phyloP scores from a whole-genome alignment of 2,797 vertebrate species.

The Sebastes baramenuke region DNA sequence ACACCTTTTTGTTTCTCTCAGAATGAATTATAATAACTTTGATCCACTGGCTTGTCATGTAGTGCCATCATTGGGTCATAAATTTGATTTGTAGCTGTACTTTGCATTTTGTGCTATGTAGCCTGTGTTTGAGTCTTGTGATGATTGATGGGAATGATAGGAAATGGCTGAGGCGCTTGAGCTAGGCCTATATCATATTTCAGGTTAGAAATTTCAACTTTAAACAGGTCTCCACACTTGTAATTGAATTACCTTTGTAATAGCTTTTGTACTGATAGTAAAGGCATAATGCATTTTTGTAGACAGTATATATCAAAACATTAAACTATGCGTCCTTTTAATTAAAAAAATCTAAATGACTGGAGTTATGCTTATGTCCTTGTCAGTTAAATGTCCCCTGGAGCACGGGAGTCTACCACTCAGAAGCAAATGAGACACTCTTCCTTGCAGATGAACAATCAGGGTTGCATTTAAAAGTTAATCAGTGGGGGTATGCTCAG shows the following conservation, averaged over 20 bases:
- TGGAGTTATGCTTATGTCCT: not conserved
- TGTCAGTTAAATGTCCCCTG: constrained; percentile 1
- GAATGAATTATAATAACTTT: too few relatives aligned
- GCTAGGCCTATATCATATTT: not conserved
- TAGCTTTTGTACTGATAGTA: not conserved
- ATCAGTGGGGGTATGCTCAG: constrained; percentile 13
- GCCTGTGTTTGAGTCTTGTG: not conserved
- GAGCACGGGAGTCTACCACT: not conserved
- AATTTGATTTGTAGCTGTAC: too few relatives aligned
- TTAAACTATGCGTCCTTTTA: not conserved
- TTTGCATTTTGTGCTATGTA: too few relatives aligned
- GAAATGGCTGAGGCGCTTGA: not conserved
- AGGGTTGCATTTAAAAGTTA: constrained; percentile 18
- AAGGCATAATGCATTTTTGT: not conserved
- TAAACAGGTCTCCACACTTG: not conserved
- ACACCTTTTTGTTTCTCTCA: too few relatives aligned
- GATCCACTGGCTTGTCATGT: too few relatives aligned
- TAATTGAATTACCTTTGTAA: not conserved
- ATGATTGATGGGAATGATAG: not conserved
- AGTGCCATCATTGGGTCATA: too few relatives aligned
- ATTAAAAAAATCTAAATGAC: not conserved
- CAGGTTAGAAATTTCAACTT: not conserved
- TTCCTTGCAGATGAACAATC: constrained; percentile 1
- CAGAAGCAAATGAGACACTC: not conserved
- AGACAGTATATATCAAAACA: not conserved